Evolutionary conservation across 1,140 invertebrate genomes (phyloP).

Genomic region (Brachionus asplanchnoidis): DNA sequence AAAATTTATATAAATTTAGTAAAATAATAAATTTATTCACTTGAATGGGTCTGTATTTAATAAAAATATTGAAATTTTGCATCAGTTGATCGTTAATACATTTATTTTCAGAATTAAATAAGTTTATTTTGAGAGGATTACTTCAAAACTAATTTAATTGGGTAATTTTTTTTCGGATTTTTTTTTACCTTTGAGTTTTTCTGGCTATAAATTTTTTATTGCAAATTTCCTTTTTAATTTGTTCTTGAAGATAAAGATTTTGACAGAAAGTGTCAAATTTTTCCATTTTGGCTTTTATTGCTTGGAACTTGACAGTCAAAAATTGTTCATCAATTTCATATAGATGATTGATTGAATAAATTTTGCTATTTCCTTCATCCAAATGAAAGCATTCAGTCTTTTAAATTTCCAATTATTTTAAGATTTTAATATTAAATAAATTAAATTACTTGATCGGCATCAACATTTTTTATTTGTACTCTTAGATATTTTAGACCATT

Average conservation of each 20-base stretch:
- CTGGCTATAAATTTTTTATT: neutral
- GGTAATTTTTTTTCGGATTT: neutral
- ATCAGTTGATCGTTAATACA: neutral
- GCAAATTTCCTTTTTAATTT: neutral
- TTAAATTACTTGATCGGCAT: neutral
- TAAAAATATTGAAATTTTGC: neutral
- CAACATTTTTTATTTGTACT: slow-evolving; percentile 7
- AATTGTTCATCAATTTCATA: slow-evolving; percentile 8
- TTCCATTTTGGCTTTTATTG: neutral
- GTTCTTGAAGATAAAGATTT: slow-evolving; percentile 11
- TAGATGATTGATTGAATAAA: neutral
- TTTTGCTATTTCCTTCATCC: neutral
- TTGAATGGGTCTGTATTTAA: neutral
- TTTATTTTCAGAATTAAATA: neutral
- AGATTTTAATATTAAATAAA: neutral
- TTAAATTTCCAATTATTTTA: neutral
- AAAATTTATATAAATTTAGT: neutral
- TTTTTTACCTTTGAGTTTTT: neutral
- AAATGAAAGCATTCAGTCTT: slow-evolving; percentile 15
- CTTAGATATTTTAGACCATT: neutral
- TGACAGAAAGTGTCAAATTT: neutral
- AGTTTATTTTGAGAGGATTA: neutral
- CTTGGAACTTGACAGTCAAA: slow-evolving; percentile 18
- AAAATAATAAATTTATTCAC: neutral
- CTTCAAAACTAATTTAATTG: neutral